phyloP scores from a whole-genome alignment of 2,797 vertebrate genomes.

The Spea hammondii region DNA sequence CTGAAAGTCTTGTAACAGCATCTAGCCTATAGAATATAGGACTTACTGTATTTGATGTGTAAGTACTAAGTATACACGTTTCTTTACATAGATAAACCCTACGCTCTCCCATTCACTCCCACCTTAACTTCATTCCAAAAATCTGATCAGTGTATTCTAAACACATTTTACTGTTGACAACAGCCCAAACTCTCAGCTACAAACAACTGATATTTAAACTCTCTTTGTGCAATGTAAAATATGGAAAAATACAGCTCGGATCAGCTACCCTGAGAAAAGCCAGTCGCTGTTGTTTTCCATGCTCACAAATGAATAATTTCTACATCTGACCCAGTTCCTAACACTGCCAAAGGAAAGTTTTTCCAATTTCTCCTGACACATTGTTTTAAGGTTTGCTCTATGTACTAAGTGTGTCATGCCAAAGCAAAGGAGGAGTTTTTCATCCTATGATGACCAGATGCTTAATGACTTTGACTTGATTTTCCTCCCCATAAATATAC shows the following conservation, averaged over 20 bases:
- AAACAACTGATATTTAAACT: conserved; percentile 3
- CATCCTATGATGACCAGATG: conserved; percentile 27
- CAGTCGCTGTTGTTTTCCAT: conserved; percentile 57
- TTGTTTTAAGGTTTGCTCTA: conserved; percentile 40
- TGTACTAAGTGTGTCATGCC: conserved; percentile 36
- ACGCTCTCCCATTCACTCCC: too few relatives aligned
- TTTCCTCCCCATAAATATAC: conserved; percentile 8
- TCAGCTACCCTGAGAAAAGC: conserved; percentile 20
- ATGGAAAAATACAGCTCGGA: conserved; percentile 42
- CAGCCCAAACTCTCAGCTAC: neutral
- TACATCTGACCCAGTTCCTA: conserved; percentile 71
- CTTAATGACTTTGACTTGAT: conserved; percentile 2
- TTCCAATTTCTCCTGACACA: conserved; percentile 43
- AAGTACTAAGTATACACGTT: too few relatives aligned
- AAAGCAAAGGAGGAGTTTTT: conserved; percentile 29
- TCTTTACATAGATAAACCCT: too few relatives aligned
- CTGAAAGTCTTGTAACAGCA: too few relatives aligned
- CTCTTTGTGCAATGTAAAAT: conserved; percentile 14
- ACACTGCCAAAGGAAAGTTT: conserved; percentile 63
- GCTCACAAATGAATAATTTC: conserved; percentile 72
- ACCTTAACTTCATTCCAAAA: neutral
- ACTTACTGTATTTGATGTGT: too few relatives aligned
- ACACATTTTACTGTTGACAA: neutral
- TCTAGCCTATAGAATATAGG: too few relatives aligned
- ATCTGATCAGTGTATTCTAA: neutral